phyloP scores from a whole-genome alignment of 2,888 invertebrate genomes.

The Scelioninae gen. 1 region DNA sequence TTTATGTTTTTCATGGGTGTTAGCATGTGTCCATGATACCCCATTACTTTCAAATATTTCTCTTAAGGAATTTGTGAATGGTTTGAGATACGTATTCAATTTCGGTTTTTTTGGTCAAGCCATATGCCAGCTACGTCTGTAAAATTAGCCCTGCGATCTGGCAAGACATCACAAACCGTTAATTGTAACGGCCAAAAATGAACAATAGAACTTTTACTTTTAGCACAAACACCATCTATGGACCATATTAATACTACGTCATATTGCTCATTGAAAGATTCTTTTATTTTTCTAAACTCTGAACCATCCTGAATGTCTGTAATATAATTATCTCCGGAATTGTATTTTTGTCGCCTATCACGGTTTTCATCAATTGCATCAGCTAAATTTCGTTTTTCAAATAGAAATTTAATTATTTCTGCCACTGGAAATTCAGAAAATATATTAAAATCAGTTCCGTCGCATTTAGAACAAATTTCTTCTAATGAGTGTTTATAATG shows the following conservation, averaged over 20 bases:
- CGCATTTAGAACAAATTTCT: conserved; percentile 4
- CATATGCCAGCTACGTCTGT: conserved; percentile 9
- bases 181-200: conserved; percentile 14
- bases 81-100: conserved; percentile 5
- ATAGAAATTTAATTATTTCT: conserved; percentile 8
- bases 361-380: conserved; percentile 21
- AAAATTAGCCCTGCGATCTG: conserved; percentile 3
- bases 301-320: conserved; percentile 8
- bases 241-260: conserved; percentile 16
- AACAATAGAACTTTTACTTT: conserved; percentile 11
- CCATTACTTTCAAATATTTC: conserved; percentile 26
- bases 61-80: conserved; percentile 5
- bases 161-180: conserved; percentile 7
- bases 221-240: conserved; percentile 7
- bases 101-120: conserved; percentile 16
- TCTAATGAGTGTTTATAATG: conserved; percentile 23
- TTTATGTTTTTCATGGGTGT: not conserved
- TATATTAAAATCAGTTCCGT: not conserved
- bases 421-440: conserved; percentile 17
- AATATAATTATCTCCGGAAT: not conserved
- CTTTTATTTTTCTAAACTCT: conserved; percentile 10
- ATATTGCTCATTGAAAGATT: not conserved
- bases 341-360: not conserved
- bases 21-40: conserved; percentile 30
- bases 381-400: conserved; percentile 6